Evolutionary conservation across 2,113 vertebrate species (phyloP), one percentile per base, ranked within the genome.

Genomic region (Anarrhichthys ocellatus): DNA sequence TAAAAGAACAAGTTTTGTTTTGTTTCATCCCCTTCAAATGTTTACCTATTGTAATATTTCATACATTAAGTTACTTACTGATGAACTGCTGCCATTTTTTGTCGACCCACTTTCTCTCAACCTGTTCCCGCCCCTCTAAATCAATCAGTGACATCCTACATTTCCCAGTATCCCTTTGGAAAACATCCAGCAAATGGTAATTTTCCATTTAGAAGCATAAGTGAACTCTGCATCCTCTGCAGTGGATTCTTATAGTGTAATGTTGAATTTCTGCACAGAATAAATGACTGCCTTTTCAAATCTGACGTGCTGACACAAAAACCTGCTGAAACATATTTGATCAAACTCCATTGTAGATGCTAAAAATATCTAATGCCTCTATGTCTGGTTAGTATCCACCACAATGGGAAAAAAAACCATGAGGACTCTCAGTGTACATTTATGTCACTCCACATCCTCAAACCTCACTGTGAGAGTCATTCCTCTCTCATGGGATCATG

Each of bases 91-190:
- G 5, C 20, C 3, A 61, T 48, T 44, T 29, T 9, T 40, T 58
- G 17, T 46, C 65, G 22, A 0, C 15, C 22, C 22, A 27, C 15
- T 65, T 62, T 50, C 63, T 58, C 27, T 63, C 27, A 71, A 79
- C 15, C 15, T 48, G 46, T 14, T 64, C 18, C 48, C 3, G 61
- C 70, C 70, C 17, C 10, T 68, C 18, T 52, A 56, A 72, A 83
- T 70, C 18, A 76, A 66, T 85, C 61, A 69, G 13, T 34, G n/a
- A 29, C 5, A 0, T 14, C 58, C 36, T 44, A 64, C 14, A 52
- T 66, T 89, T 85, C 78, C 64, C 67, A 77, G 38, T 79, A 73
- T 79, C 36, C 11, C 22, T 32, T 24, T 76, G 52, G 73, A 80
- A 27, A 63, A 13, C 17, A 10, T 74, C 40, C 59, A 84, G 61